phyloP scores from a whole-genome alignment of 1,140 invertebrate genomes.

The Nautilus pompilius region DNA sequence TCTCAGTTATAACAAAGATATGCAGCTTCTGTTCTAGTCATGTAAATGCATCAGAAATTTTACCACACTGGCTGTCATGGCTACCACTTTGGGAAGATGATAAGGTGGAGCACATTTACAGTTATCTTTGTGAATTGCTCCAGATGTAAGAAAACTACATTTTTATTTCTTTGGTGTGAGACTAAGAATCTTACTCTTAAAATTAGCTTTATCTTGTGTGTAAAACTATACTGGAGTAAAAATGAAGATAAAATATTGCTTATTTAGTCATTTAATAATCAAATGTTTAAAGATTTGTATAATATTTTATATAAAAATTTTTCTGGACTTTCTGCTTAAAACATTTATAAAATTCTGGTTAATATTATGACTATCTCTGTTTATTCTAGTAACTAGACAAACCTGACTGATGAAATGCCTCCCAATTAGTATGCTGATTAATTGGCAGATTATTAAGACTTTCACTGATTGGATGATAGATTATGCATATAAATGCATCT shows the following conservation, averaged over 20 bases:
- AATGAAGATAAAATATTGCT: not conserved
- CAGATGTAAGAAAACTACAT: conserved; percentile 62
- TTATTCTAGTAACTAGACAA: not conserved
- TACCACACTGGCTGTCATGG: conserved; percentile 90
- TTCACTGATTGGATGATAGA: no score
- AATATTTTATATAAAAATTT: not conserved
- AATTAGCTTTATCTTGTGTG: not conserved
- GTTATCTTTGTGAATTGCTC: conserved; percentile 91
- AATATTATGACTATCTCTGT: not conserved
- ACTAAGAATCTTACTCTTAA: not conserved
- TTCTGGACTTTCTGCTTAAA: not conserved
- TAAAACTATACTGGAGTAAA: not conserved
- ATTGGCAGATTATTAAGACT: no score
- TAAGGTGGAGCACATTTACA: conserved; percentile 91
- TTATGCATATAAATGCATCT: no score
- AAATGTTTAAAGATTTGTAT: not conserved
- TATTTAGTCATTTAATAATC: not conserved
- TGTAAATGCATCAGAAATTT: conserved; percentile 67
- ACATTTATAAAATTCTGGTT: not conserved
- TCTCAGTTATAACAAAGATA: conserved; percentile 96
- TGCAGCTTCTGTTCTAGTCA: conserved; percentile 85
- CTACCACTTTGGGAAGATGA: conserved; percentile 94
- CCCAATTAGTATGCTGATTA: no score
- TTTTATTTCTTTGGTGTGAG: not conserved
- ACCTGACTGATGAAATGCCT: no score